Base-by-base conservation (phyloP, 2,888 invertebrate species). In the Cataglyphis rosenhaueri region DNA sequence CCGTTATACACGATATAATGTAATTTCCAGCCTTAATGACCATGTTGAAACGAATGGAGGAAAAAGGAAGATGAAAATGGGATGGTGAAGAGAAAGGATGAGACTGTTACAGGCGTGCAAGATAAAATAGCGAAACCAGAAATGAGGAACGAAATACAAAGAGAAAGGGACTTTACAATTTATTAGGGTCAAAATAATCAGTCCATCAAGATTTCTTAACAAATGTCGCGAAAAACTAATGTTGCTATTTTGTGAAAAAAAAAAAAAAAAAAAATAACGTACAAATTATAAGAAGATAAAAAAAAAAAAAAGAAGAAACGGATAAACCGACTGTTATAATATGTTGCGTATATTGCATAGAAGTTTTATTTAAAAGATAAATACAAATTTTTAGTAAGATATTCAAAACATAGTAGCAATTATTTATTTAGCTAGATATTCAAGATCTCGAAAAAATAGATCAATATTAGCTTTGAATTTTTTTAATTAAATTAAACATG, bases 1-100 rank as follows among this genome's bases (percentile, higher is more conserved):
- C 78, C 88, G 87, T 89, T 88, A 82, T 81, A 83, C 85, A 87
- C 86, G 86, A 87, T 89, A 84, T 89, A 91, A 91, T 83, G 90
- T 86, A 89, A 91, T 91, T 91, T 90, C 81, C 86, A 41, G 84
- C 84, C 86, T 90, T 91, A 91, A 91, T 85, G 88, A 86, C 86
- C 89, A 74, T 65, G 87, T 86, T 87, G 83, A 85, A 86, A 73
- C 64, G 48, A 79, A 79, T 79, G 59, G 71, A 79, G 78, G 71
- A 71, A 71, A 79, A 71, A 79, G 35, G 12, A 48, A 70, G 44
- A 57, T 44, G 82, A 44, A 65, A 59, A 66, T 57, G 64, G 64
- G 41, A 48, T 25, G 5, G 48, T 41, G 48, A 12, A 52, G 64
- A 35, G 76, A 84, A 61, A 61, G 59, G 44, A 70, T 35, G 68